Base-by-base conservation (phyloP, 2,888 invertebrate species). In the Malthinus seriepunctatus region DNA sequence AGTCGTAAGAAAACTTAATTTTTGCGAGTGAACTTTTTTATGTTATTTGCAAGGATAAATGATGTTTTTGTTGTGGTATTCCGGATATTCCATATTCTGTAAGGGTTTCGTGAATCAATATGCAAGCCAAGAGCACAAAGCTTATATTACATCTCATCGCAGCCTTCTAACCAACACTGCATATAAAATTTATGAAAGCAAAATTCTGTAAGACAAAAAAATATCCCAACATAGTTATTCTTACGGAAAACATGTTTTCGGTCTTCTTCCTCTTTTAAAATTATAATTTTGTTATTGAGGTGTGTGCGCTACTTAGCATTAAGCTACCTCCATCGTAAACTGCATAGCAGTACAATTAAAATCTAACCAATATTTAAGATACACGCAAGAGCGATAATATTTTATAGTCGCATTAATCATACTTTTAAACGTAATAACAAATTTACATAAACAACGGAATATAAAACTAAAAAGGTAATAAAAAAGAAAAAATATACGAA, bases 161-260 rank as follows among this genome's bases (percentile, higher is more conserved):
- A 64, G 38, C 60, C 57, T 60, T 65, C 66, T 63, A 65, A 62
- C 67, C 67, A 59, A 64, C 67, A 62, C 65, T 65, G 69, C 68
- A 70, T 72, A 71, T 71, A 72, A 71, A 71, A 71, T 73, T 71
- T 71, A 71, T 71, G 69, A 70, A 71, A 70, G 65, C 64, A 69
- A 70, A 71, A 69, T 69, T 71, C 66, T 65, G 45, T 53, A 65
- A 66, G 65, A 63, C 64, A 50, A 65, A 66, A 66, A 67, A 65
- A 57, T 64, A 60, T 53, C 61, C 39, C 46, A 54, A 42, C 45
- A 44, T 34, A 31, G 34, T 11, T 38, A 12, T 55, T 44, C 48
- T 46, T 55, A 38, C 45, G 53, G 56, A 67, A 68, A 67, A 67
- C 67, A 67, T 65, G 65, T 65, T 67, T 62, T 63, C 58, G 42